Evolutionary conservation across 53 echinoderm and acorn worm species (phyloP), one percentile per base, ranked within the genome.

Genomic region (Arbacia lixula): DNA sequence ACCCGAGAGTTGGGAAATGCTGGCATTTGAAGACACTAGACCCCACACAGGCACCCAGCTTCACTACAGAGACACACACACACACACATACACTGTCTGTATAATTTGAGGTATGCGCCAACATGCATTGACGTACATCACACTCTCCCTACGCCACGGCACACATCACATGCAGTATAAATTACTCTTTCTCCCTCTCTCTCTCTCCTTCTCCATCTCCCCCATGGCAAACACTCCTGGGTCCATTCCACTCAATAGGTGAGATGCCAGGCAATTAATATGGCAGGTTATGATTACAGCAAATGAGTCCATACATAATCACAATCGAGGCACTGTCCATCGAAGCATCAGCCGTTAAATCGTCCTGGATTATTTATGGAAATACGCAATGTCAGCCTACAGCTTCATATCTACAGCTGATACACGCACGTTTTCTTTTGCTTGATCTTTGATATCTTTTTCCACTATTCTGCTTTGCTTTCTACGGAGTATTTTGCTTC

Each of bases 241-340:
- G 74, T 74, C 49, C 52, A 53, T 34, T n/a, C 74, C 74, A 74
- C 53, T 74, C 52, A 74, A 74, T 53, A 74, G 53, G 51, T 74
- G 51, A 74, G 52, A 74, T 74, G 53, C 74, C 74, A 74, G 54
- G 74, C 74, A 74, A 74, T 74, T 74, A 74, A 34, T 53, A 32
- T 19, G 2, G 74, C 53, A 74, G 34, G 52, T 74, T 43, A 50
- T 52, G 51, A 52, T 46, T 41, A 72, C 3, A 49, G 72, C 49
- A 51, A 46, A 74, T 29, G 46, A 29, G 46, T 72, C 41, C 29
- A 72, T 40, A 50, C 72, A 72, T 17, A 53, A 74, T 52, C 53
- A 53, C 12, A 53, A 42, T 32, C 30, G 2, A 24, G 2, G 33
- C 43, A 69, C 17, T 24, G 42, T n/a, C n/a, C n/a, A n/a, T n/a